phyloP scores from a whole-genome alignment of 2,113 vertebrate species.

The Diphyllodes magnificus region DNA sequence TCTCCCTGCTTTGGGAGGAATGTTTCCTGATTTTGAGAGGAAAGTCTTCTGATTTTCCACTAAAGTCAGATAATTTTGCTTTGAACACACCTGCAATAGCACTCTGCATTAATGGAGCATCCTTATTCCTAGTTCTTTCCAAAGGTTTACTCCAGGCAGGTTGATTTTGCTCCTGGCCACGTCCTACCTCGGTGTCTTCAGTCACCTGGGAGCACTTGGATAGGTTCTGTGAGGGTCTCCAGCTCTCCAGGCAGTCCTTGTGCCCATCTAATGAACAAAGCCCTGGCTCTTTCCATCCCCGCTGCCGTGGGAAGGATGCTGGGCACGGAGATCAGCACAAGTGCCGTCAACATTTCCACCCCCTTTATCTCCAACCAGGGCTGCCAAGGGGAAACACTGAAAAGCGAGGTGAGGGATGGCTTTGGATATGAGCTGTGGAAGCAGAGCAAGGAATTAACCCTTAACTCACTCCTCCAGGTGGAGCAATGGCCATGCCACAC shows the following conservation, averaged over 20 bases:
- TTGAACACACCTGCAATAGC: neutral
- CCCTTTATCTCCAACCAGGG: neutral
- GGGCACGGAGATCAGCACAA: rapidly evolving
- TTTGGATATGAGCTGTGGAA: neutral
- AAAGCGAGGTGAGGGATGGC: neutral
- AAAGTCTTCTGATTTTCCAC: neutral
- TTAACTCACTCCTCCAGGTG: neutral
- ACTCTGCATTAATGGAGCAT: rapidly evolving
- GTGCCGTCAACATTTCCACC: rapidly evolving
- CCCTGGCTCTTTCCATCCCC: neutral
- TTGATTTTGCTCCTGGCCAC: neutral
- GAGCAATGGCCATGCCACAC: rapidly evolving
- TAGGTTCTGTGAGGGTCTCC: neutral
- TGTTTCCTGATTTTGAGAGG: neutral
- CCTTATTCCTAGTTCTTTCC: neutral
- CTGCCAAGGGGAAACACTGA: neutral
- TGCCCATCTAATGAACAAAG: neutral
- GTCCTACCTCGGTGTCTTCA: rapidly evolving
- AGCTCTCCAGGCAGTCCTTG: neutral
- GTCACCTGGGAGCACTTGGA: neutral
- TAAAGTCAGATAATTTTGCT: neutral
- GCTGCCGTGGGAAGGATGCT: neutral
- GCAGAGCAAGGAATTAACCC: neutral
- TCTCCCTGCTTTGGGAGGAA: neutral
- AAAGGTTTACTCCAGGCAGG: neutral